Base-by-base conservation (phyloP, 1,140 invertebrate genomes). In the Colletes latitarsis region DNA sequence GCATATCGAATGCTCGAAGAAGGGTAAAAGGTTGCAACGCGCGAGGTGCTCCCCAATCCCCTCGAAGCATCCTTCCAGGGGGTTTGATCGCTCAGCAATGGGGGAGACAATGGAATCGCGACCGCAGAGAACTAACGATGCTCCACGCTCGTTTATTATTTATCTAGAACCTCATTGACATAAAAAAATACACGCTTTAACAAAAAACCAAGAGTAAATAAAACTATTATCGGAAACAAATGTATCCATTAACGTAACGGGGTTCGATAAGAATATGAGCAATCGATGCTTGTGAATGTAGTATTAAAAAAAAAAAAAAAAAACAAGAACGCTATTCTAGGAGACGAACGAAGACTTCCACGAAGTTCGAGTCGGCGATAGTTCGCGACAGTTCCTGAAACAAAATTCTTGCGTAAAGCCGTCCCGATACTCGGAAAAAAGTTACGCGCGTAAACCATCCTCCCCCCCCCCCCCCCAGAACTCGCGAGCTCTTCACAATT, bases 31-130 rank as follows among this genome's bases (percentile, higher is more conserved):
- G 58, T 15, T 72, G 49, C 60, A 73, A 70, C 30, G 58, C 8
- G 46, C 12, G 57, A 60, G 15, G 19, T 6, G 6, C 46, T 4
- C 39, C 52, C 46, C 49, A 43, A 76, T 67, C 53, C 53, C 15
- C 52, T 63, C 66, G 55, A 52, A 60, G 53, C 46, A 15, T 52
- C 62, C 39, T 43, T 17, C 21, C n/a, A 19, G 46, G 41, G 46
- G 63, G 49, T 62, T 64, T 15, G 68, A 79, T 79, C 77, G 49
- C 41, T 66, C 49, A 30, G 12, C 57, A 53, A 46, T 39, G 19
- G 49, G 49, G 41, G n/a, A 58, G 57, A 71, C 70, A 73, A 66
- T 79, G 41, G 66, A 67, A 72, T 79, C 69, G 19, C 60, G 52
- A 39, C 8, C 43, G 6, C 3, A 12, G 57, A 39, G 39, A n/a